Conservation (phyloP, 1,140 invertebrate species). For the Trichomalopsis sarcophagae region DNA sequence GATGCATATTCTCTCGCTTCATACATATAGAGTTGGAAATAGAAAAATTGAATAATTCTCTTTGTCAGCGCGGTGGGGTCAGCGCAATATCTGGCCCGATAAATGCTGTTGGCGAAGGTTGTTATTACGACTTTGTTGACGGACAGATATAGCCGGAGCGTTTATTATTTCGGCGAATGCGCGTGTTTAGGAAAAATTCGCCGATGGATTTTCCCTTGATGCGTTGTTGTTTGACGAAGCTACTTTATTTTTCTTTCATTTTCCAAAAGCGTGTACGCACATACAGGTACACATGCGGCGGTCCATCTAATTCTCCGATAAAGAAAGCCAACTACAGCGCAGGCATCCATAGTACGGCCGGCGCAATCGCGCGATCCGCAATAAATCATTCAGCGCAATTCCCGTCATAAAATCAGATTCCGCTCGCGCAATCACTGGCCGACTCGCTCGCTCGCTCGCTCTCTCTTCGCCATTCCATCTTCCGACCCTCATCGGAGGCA, state of each 20-base stretch:
- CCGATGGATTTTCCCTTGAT: no score
- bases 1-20: not conserved
- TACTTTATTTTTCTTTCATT: not conserved
- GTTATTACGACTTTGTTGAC: not conserved
- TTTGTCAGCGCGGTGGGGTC: not conserved
- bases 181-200: no score
- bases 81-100: not conserved
- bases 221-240: no score
- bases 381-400: not conserved
- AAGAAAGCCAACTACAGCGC: not conserved
- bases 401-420: slow-evolving; percentile 1
- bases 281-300: not conserved
- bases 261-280: not conserved
- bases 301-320: no score
- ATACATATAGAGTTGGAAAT: not conserved
- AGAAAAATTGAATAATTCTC: slow-evolving; percentile 12
- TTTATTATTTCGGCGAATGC: no score
- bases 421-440: not conserved
- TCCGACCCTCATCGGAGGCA: not conserved
- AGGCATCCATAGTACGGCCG: not conserved
- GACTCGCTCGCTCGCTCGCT: not conserved
- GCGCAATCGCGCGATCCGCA: not conserved
- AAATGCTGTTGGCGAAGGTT: not conserved
- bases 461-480: not conserved
- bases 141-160: no score